These are phyloP conservation scores for Cherax quadricarinatus DNA, from an alignment of 1,140 invertebrate species.

Conservation along the genomic window DNA sequence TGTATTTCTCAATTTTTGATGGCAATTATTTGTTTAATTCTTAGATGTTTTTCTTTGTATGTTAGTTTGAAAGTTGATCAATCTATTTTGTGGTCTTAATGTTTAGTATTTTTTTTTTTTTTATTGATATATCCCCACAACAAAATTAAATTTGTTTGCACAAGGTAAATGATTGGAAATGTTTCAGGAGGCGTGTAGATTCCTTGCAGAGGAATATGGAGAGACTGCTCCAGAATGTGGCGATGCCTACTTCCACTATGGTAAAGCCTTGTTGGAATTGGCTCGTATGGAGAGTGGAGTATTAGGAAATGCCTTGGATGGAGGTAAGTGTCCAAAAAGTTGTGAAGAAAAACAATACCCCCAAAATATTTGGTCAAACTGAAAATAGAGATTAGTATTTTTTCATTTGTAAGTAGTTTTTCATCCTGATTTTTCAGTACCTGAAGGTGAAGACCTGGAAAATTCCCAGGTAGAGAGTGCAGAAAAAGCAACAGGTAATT, in stretches of 20 bases:
- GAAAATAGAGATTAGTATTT: no score
- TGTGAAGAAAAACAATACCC: no score
- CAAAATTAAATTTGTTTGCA: no score
- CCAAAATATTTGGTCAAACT: no score
- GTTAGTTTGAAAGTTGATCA: no score
- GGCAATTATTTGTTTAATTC: no score
- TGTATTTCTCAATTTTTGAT: no score
- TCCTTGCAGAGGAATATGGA: slow-evolving; percentile 84
- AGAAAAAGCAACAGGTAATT: slow-evolving; percentile 72
- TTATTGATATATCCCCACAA: no score
- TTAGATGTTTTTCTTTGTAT: no score
- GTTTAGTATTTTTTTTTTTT: no score
- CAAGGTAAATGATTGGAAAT: no score
- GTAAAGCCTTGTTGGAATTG: slow-evolving; percentile 87
- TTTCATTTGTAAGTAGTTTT: background rate
- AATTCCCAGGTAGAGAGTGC: slow-evolving; percentile 73
- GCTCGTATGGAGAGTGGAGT: slow-evolving; percentile 88
- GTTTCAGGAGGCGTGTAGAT: slow-evolving; percentile 85
- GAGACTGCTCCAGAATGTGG: slow-evolving; percentile 87
- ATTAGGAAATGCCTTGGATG: slow-evolving; percentile 84
- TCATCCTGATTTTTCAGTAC: slow-evolving; percentile 62
- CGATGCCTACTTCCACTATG: slow-evolving; percentile 89
- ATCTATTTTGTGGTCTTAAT: no score
- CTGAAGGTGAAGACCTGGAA: slow-evolving; percentile 71
- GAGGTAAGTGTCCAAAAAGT: slow-evolving; percentile 57